phyloP scores from a whole-genome alignment of 2,888 invertebrate species.

The Leptinotarsa rubiginosa region DNA sequence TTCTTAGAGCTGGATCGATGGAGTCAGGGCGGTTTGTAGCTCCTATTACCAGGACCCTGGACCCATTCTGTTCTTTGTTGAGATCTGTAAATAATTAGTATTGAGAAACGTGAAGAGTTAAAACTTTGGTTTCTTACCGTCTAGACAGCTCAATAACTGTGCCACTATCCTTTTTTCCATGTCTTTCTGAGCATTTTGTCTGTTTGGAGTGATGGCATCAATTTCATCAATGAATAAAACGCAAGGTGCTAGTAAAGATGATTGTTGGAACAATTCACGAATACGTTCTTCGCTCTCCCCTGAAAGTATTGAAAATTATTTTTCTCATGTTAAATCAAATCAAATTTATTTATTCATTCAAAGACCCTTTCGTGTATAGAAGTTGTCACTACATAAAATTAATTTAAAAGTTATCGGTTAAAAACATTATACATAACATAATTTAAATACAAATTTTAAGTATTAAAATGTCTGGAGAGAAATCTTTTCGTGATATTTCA shows the following conservation, averaged over 20 bases:
- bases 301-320: slow-evolving; percentile 14
- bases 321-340: background rate
- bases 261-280: slow-evolving; percentile 89
- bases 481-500: too few species aligned
- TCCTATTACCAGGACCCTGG: slow-evolving; percentile 87
- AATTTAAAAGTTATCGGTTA: too few species aligned
- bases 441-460: too few species aligned
- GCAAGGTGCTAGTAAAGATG: slow-evolving; percentile 79
- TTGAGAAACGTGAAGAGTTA: background rate
- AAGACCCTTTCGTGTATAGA: too few species aligned
- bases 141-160: slow-evolving; percentile 89
- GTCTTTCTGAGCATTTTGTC: slow-evolving; percentile 90
- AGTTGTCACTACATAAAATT: too few species aligned
- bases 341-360: too few species aligned
- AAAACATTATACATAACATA: too few species aligned
- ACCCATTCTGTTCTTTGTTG: slow-evolving; percentile 68
- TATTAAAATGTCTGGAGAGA: too few species aligned
- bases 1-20: slow-evolving; percentile 90
- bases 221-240: slow-evolving; percentile 96
- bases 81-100: slow-evolving; percentile 63
- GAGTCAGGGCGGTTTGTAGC: slow-evolving; percentile 95
- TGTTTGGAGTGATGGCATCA: slow-evolving; percentile 93
- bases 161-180: slow-evolving; percentile 97
- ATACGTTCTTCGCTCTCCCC: slow-evolving; percentile 96
- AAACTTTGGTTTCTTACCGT: slow-evolving; percentile 70